Percentiles rank a stretch among this genome's conserved stretches.
Evolutionary conservation across 2,888 invertebrate genomes (phyloP).

Genomic region (Melanophora roralis): DNA sequence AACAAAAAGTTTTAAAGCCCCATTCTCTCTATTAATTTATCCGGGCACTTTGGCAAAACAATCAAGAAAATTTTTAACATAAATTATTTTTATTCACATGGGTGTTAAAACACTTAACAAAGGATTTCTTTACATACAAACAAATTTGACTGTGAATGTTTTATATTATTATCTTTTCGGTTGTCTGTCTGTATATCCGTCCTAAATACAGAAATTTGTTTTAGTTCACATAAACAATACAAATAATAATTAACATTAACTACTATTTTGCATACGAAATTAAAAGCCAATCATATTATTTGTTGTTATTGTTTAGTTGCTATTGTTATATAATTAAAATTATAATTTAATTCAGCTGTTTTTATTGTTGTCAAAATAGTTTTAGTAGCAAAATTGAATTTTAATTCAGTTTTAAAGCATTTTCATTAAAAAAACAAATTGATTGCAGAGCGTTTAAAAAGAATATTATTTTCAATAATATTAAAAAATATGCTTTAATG

Average conservation of each 20-base stretch:
- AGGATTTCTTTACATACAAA: neutral
- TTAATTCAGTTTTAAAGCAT: slow-evolving; percentile 50
- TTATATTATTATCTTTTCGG: neutral
- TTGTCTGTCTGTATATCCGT: neutral
- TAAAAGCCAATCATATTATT: slow-evolving; percentile 52
- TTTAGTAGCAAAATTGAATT: slow-evolving; percentile 43
- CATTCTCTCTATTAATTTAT: too few species aligned
- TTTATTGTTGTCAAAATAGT: slow-evolving; percentile 1
- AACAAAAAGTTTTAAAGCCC: too few species aligned
- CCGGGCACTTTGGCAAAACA: neutral
- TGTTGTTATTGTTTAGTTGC: neutral
- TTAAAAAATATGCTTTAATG: neutral
- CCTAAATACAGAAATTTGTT: slow-evolving; percentile 7
- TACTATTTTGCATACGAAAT: slow-evolving; percentile 41
- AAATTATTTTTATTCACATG: neutral
- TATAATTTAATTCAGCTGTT: neutral
- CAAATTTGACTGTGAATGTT: neutral
- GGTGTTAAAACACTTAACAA: slow-evolving; percentile 1
- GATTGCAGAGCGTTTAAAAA: neutral
- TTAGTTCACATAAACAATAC: slow-evolving; percentile 40
- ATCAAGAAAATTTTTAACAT: neutral
- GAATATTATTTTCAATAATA: neutral
- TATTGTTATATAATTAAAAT: neutral
- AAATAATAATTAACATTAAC: slow-evolving; percentile 52
- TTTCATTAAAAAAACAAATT: slow-evolving; percentile 43